These are phyloP conservation scores for Nestor notabilis DNA, from an alignment of 2,113 vertebrate genomes.

Conservation along the genomic window DNA sequence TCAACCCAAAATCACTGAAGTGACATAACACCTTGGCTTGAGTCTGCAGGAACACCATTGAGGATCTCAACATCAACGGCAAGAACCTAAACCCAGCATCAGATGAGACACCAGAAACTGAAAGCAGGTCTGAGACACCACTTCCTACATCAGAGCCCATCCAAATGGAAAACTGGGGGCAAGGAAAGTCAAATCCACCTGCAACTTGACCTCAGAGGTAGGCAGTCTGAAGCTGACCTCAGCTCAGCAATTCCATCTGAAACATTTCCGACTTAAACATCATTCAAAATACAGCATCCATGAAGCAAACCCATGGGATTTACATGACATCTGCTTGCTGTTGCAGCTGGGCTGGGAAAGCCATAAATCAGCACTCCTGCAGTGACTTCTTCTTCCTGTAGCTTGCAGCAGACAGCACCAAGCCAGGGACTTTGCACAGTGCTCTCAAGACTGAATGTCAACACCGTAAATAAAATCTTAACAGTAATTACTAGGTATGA, in stretches of 20 bases:
- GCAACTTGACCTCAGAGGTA: neutral
- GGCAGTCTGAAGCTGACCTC: neutral
- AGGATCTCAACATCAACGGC: neutral
- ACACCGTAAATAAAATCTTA: neutral
- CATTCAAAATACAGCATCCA: neutral
- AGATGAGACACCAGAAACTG: neutral
- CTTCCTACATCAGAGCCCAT: neutral
- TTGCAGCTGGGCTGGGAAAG: neutral
- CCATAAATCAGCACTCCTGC: neutral
- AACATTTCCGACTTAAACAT: neutral
- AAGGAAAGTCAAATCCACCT: neutral
- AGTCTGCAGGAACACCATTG: neutral
- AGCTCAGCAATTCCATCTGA: neutral
- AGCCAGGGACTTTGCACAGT: neutral
- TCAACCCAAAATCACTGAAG: neutral
- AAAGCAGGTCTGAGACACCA: neutral
- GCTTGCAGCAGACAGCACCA: neutral
- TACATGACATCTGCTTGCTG: neutral
- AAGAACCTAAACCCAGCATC: neutral
- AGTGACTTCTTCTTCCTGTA: neutral
- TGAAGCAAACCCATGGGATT: neutral
- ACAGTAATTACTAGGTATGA: neutral
- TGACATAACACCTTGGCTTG: neutral
- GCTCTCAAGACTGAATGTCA: neutral
- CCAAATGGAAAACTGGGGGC: neutral